These are phyloP conservation scores for Psylliodes chrysocephalus DNA, from an alignment of 2,888 invertebrate species.

Conservation along the genomic window DNA sequence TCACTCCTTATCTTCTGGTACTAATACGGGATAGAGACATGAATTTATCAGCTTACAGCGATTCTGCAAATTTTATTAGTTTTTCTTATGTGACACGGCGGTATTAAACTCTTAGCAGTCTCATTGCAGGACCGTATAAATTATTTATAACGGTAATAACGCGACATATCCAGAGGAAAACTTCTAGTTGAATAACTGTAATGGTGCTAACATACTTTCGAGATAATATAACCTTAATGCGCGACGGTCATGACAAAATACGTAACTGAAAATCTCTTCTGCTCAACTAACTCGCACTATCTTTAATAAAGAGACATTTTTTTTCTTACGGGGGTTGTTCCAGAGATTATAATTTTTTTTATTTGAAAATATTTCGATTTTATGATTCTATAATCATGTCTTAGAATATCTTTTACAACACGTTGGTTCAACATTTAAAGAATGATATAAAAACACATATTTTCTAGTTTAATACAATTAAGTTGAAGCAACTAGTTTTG, in stretches of 20 bases:
- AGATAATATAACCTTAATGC: slow-evolving; percentile 10
- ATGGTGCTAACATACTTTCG: slow-evolving; percentile 17
- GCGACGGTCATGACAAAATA: slow-evolving; percentile 3
- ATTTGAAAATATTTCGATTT: too few species aligned
- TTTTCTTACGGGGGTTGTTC: not conserved
- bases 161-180: slow-evolving; percentile 8
- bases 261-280: slow-evolving; percentile 15
- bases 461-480: too few species aligned
- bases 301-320: not conserved
- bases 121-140: slow-evolving; percentile 5
- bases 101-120: not conserved
- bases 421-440: too few species aligned
- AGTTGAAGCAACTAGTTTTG: too few species aligned
- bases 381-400: too few species aligned
- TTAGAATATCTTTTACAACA: too few species aligned
- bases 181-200: slow-evolving; percentile 17
- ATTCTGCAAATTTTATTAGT: not conserved
- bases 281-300: slow-evolving; percentile 1
- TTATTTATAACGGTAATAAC: slow-evolving; percentile 9
- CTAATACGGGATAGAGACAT: not conserved
- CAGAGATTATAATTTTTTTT: too few species aligned
- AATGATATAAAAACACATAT: too few species aligned
- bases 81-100: not conserved
- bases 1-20: not conserved
- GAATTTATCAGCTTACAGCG: too few species aligned